Evolutionary conservation across 2,888 invertebrate genomes (phyloP).

Genomic region (Capitulum mitella): DNA sequence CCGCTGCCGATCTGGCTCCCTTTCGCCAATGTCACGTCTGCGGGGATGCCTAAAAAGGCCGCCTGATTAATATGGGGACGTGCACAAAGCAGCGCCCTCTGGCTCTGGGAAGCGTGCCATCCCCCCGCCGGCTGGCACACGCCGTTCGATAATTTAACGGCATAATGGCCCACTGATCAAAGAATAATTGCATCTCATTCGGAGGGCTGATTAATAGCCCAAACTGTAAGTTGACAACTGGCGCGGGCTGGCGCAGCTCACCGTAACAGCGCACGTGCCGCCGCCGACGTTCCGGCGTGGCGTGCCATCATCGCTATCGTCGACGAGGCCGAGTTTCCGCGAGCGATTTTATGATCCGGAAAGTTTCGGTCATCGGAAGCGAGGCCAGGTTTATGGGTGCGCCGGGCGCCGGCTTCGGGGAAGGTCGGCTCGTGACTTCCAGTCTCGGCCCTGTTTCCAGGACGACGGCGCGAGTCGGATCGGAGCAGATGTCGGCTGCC

Average conservation of each 20-base stretch:
- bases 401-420: background rate
- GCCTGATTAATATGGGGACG: background rate
- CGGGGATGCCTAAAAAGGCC: background rate
- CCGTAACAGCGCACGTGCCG: background rate
- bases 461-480: background rate
- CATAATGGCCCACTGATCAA: conserved; percentile 9
- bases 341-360: background rate
- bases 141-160: background rate
- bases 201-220: background rate
- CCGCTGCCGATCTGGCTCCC: background rate
- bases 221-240: background rate
- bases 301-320: background rate
- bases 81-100: background rate
- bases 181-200: conserved; percentile 21
- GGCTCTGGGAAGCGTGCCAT: background rate
- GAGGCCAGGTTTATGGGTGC: background rate
- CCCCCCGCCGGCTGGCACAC: background rate
- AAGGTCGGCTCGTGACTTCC: background rate
- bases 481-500: no score
- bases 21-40: background rate
- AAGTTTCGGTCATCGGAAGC: conserved; percentile 2
- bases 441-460: background rate
- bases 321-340: background rate
- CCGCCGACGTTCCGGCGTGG: no score
- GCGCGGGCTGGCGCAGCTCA: background rate